Base-by-base conservation (phyloP, 2,113 vertebrate species). In the Corythornis vintsioides region DNA sequence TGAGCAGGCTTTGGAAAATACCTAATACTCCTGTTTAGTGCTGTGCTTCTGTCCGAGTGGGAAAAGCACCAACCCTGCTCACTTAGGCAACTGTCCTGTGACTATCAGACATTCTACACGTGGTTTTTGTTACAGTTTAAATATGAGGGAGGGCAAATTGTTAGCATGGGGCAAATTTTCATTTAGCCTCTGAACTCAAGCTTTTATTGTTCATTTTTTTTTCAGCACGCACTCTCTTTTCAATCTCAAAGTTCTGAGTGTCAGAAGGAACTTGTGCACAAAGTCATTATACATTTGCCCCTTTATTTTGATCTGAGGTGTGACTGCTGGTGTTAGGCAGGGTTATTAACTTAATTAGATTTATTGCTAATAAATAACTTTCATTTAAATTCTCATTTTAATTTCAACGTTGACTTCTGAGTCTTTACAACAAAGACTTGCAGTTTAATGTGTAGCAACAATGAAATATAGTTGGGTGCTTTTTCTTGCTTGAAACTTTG, bases 261-360 rank as follows among this genome's bases (percentile, higher is more conserved):
- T 90, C 70, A 77, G 33, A 57, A 57, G 66, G 38, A 80, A 50
- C 52, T 93, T 71, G 21, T 66, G 18, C 35, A 52, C 65, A 48
- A 45, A 22, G 25, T 84, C 65, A 72, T 92, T 96, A 84, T 56
- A n/a, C 12, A 7, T 84, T 84, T 96, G 35, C 40, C 61, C 48
- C 26, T 71, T 88, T 78, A 89, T 94, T 96, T 94, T 96, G 89
- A 94, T 87, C 73, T 65, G 24, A 95, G 81, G 86, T 94, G 91
- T 94, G 76, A 93, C 60, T 93, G 65, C 60, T 90, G 64, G 79
- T 90, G 33, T 86, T 95, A 90, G 38, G 86, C 73, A 59, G n/a
- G 61, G 40, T 77, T 72, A 83, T 92, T 92, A 71, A 63, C 73
- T 90, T 88, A 77, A 87, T 94, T 74, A 74, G 47, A 59, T 95